Evolutionary conservation across 2,888 invertebrate genomes (phyloP).

Genomic region (Brachyptera putata): DNA sequence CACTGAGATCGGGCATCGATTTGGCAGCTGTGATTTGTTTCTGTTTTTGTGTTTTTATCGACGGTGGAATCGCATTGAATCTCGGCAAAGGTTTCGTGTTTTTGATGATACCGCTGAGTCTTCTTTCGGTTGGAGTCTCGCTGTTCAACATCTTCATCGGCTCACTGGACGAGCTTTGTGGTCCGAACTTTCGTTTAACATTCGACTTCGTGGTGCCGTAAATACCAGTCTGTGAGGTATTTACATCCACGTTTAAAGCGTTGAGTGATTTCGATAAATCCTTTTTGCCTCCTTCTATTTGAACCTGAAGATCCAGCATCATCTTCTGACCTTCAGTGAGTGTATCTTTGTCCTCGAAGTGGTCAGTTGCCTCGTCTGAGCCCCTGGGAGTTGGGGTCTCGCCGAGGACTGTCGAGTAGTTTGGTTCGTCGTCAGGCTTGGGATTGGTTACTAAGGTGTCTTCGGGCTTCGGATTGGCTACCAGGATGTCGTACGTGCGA

Average conservation of each 20-base stretch:
- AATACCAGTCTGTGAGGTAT: background rate
- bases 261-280: background rate
- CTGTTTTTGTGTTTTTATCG: conserved; percentile 6
- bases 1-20: conserved; percentile 12
- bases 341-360: background rate
- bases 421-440: conserved; percentile 17
- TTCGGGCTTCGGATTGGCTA: background rate
- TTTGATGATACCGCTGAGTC: conserved; percentile 23
- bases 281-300: background rate
- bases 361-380: background rate
- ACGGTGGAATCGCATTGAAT: background rate
- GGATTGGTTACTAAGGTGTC: conserved; percentile 8
- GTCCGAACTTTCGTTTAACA: conserved; percentile 22
- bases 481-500: conserved; percentile 20
- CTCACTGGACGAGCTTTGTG: conserved; percentile 5
- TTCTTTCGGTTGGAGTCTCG: conserved; percentile 22
- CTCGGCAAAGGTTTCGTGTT: background rate
- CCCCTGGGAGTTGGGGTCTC: conserved; percentile 5
- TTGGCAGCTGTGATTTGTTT: background rate
- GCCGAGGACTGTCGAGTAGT: conserved; percentile 13
- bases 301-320: conserved; percentile 20
- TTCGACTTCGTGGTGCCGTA: background rate
- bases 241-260: background rate
- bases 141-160: background rate
- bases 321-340: conserved; percentile 9